Percentiles rank a stretch among this genome's conserved stretches.
Conservation (phyloP, 1,140 invertebrate species). For the Lethocerus indicus region DNA sequence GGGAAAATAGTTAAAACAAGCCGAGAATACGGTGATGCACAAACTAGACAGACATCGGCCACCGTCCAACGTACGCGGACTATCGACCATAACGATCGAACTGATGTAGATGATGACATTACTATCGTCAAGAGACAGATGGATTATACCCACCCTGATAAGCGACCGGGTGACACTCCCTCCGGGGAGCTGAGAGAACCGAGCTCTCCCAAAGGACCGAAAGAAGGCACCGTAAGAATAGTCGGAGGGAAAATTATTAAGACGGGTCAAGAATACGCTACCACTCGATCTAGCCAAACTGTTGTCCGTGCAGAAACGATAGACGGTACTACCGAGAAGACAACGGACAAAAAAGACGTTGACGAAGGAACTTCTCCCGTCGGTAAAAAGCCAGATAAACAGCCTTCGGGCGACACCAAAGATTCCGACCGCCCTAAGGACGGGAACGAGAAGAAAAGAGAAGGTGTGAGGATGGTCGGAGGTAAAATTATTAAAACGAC, state of each 20-base stretch:
- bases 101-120: background rate
- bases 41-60: background rate
- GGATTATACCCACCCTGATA: background rate
- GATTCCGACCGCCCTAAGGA: background rate
- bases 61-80: background rate
- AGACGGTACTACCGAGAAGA: background rate
- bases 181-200: background rate
- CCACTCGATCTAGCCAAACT: background rate
- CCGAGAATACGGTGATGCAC: background rate
- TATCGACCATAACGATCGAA: background rate
- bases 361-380: background rate
- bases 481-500: too few species aligned
- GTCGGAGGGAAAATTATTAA: constrained; percentile 4
- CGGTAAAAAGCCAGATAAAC: background rate
- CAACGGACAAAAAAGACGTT: too few species aligned
- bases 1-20: constrained; percentile 13
- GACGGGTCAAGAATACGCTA: background rate
- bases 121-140: background rate
- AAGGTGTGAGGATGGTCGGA: too few species aligned
- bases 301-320: background rate
- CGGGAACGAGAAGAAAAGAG: background rate
- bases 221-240: background rate
- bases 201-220: background rate
- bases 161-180: background rate
- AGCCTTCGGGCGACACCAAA: background rate